phyloP scores from a whole-genome alignment of 37 sponge, comb jelly and placozoan genomes.

The Geodia barretti region DNA sequence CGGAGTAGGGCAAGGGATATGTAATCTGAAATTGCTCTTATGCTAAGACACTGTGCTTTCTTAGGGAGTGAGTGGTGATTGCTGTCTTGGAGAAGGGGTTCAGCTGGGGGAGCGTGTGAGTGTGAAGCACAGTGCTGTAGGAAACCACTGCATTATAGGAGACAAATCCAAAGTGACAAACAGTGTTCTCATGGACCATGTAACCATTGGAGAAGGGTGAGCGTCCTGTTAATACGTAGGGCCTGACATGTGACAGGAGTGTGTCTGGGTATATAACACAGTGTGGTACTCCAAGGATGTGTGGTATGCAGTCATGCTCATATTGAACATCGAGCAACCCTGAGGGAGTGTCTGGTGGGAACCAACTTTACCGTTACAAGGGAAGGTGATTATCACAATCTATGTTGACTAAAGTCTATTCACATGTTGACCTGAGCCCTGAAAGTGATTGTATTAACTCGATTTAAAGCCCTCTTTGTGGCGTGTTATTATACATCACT shows the following conservation, averaged over 20 bases:
- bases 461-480: neutral
- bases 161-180: constrained; percentile 75
- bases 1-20: no score
- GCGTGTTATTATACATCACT: neutral
- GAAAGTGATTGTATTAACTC: neutral
- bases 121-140: constrained; percentile 76
- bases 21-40: no score
- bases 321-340: constrained; percentile 57
- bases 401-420: neutral
- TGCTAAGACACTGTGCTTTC: no score
- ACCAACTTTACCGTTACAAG: constrained; percentile 59
- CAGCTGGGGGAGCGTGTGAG: constrained; percentile 62
- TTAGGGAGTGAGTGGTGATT: constrained; percentile 70
- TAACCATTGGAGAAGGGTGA: constrained; percentile 77
- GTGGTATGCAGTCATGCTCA: constrained; percentile 69
- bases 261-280: neutral
- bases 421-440: neutral
- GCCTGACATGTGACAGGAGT: neutral
- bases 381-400: constrained; percentile 18
- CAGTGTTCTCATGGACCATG: constrained; percentile 89
- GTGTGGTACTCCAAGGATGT: constrained; percentile 46
- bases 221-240: neutral
- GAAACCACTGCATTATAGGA: constrained; percentile 60
- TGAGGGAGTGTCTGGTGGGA: constrained; percentile 82
- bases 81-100: constrained; percentile 53